A percentile compares a stretch with the other conserved stretches of the same genome.
phyloP scores from a whole-genome alignment of 1,140 invertebrate species.

The Rhagoletis zephyria region DNA sequence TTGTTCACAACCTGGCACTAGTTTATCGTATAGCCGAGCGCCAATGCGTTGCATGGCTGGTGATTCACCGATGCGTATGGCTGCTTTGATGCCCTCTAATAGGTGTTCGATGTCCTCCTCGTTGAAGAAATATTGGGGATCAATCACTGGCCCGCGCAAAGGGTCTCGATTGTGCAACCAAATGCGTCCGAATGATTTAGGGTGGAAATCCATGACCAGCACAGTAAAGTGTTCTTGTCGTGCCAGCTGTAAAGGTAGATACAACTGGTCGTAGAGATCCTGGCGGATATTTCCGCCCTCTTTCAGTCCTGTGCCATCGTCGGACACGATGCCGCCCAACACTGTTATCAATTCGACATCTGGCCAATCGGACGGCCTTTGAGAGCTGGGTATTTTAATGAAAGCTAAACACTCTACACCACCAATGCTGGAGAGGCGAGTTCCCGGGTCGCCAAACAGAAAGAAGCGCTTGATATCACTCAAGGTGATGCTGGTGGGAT shows the following conservation, averaged over 20 bases:
- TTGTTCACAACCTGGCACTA: constrained; percentile 77
- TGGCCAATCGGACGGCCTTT: constrained; percentile 75
- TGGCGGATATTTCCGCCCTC: constrained; percentile 76
- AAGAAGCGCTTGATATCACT: constrained; percentile 74
- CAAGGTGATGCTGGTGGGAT: constrained; percentile 65
- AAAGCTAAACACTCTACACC: constrained; percentile 80
- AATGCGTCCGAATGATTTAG: constrained; percentile 82
- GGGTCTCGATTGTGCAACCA: constrained; percentile 82
- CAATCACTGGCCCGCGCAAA: constrained; percentile 80
- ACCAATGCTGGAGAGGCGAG: constrained; percentile 73
- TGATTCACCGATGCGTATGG: constrained; percentile 77
- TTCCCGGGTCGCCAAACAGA: constrained; percentile 74
- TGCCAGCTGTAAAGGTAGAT: constrained; percentile 75
- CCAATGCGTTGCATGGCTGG: constrained; percentile 78
- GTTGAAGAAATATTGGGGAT: constrained; percentile 82
- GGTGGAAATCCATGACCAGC: constrained; percentile 82
- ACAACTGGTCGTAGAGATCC: constrained; percentile 77
- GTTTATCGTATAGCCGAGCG: constrained; percentile 75
- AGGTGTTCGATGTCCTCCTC: constrained; percentile 80
- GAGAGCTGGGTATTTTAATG: constrained; percentile 77
- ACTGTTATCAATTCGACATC: constrained; percentile 79
- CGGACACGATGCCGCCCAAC: constrained; percentile 77
- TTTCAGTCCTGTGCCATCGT: constrained; percentile 77
- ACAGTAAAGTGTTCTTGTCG: constrained; percentile 78
- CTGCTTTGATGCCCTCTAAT: constrained; percentile 80